Percentiles rank a stretch among this genome's conserved stretches.
Evolutionary conservation across 1,140 invertebrate species (phyloP).

Genomic region (Drosophila nigrodunni): DNA sequence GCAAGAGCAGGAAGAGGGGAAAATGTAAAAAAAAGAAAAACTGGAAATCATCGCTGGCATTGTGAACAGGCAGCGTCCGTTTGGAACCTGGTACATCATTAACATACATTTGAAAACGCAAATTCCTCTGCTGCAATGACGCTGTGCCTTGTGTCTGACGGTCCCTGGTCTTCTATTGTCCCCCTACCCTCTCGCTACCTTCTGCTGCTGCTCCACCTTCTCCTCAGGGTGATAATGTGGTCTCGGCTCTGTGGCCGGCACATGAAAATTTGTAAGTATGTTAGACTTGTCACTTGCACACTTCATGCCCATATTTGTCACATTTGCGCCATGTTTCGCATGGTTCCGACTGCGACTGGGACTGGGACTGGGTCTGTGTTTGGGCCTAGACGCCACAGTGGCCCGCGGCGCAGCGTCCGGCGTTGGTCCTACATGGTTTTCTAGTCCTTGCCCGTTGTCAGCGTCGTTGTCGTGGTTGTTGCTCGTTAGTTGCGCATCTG

Average conservation of each 20-base stretch:
- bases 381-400: conserved; percentile 9
- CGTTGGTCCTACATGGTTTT: conserved; percentile 38
- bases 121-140: conserved; percentile 56
- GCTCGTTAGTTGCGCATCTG: conserved; percentile 79
- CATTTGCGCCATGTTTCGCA: conserved; percentile 78
- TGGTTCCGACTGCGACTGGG: conserved; percentile 19
- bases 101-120: conserved; percentile 82
- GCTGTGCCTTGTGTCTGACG: conserved; percentile 15
- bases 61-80: not conserved
- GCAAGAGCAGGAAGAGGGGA: too few relatives aligned
- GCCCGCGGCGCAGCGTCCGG: conserved; percentile 57
- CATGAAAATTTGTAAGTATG: conserved; percentile 83
- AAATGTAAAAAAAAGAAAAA: conserved; percentile 34
- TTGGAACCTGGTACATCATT: conserved; percentile 62
- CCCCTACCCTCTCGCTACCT: not conserved
- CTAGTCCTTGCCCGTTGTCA: conserved; percentile 42
- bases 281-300: conserved; percentile 83
- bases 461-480: conserved; percentile 49
- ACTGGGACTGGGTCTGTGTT: not conserved
- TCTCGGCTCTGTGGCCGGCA: conserved; percentile 34
- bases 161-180: not conserved
- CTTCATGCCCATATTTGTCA: conserved; percentile 83
- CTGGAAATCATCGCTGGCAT: conserved; percentile 66
- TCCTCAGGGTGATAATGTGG: conserved; percentile 43
- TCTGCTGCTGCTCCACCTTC: not conserved